Conservation (phyloP, 2,113 vertebrate genomes). For the Daphoenositta chrysoptera region DNA sequence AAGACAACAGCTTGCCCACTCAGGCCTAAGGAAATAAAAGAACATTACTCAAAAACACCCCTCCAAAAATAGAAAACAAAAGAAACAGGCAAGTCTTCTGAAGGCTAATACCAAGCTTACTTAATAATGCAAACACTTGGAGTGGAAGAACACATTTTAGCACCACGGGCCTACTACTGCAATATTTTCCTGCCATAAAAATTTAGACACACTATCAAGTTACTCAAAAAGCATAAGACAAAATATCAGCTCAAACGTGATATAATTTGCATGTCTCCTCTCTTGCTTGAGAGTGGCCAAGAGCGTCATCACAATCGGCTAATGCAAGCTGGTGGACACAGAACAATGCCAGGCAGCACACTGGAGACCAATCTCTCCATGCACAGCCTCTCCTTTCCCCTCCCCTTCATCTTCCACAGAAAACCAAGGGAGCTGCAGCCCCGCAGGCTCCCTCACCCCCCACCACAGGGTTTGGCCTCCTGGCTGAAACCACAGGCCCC, state of each 20-base stretch:
- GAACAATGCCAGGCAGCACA: not conserved
- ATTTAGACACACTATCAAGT: not conserved
- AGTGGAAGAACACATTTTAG: not conserved
- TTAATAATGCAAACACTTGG: not conserved
- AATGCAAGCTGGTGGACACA: not conserved
- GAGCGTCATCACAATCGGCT: rapidly evolving
- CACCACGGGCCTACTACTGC: not conserved
- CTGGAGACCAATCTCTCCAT: rapidly evolving
- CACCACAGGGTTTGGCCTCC: rapidly evolving
- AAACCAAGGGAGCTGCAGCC: not conserved
- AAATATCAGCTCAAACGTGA: not conserved
- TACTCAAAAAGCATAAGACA: not conserved
- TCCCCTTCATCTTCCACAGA: not conserved
- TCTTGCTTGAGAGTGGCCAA: not conserved
- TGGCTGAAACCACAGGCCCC: not conserved
- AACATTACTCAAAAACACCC: not conserved
- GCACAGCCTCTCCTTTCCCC: not conserved
- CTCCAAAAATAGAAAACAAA: not conserved
- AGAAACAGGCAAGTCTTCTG: not conserved
- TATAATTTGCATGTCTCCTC: rapidly evolving
- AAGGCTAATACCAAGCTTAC: not conserved
- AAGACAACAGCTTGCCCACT: not conserved
- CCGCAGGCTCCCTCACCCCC: not conserved
- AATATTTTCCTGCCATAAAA: not conserved
- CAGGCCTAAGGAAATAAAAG: not conserved